A percentile compares a stretch with the other conserved stretches of the same genome.
Conservation (phyloP, 2,888 invertebrate genomes). For the Drosophila mayaguana region DNA sequence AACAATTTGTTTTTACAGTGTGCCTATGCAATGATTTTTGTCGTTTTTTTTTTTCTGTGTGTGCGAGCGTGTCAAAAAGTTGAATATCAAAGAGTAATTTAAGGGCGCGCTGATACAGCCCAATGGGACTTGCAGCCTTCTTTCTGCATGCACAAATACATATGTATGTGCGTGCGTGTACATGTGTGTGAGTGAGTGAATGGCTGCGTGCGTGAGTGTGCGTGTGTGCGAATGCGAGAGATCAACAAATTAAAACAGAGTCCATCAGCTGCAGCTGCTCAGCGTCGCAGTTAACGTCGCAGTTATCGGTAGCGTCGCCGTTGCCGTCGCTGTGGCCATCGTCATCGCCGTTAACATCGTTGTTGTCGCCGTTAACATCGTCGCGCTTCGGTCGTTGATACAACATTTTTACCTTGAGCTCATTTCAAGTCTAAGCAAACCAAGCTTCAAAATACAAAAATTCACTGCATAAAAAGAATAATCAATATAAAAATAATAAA, state of each 20-base stretch:
- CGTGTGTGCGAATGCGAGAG: conserved; percentile 18
- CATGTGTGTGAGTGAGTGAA: neutral
- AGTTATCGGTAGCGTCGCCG: conserved; percentile 25
- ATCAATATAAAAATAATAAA: conserved; percentile 17
- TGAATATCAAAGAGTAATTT: conserved; percentile 28
- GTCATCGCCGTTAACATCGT: conserved; percentile 24
- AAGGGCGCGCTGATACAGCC: conserved; percentile 29
- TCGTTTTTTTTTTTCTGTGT: conserved; percentile 18
- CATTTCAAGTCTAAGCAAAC: conserved; percentile 75
- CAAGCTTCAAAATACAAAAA: conserved; percentile 53
- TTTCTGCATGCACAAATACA: conserved; percentile 7
- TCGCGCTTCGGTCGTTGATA: conserved; percentile 68
- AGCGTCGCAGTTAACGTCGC: conserved; percentile 28
- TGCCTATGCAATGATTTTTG: conserved; percentile 17
- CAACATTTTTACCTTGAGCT: conserved; percentile 73
- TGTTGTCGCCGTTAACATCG: conserved; percentile 27
- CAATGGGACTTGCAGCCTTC: conserved; percentile 13
- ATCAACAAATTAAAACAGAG: conserved; percentile 39
- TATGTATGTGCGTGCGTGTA: conserved; percentile 1
- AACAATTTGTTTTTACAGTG: conserved; percentile 46
- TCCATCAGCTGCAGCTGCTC: conserved; percentile 54
- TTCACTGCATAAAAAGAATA: conserved; percentile 16
- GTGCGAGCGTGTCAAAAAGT: conserved; percentile 5
- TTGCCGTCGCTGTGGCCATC: conserved; percentile 18
- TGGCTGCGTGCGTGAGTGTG: neutral